Conservation (phyloP, 1,140 invertebrate genomes). For the Leucophenga varia region DNA sequence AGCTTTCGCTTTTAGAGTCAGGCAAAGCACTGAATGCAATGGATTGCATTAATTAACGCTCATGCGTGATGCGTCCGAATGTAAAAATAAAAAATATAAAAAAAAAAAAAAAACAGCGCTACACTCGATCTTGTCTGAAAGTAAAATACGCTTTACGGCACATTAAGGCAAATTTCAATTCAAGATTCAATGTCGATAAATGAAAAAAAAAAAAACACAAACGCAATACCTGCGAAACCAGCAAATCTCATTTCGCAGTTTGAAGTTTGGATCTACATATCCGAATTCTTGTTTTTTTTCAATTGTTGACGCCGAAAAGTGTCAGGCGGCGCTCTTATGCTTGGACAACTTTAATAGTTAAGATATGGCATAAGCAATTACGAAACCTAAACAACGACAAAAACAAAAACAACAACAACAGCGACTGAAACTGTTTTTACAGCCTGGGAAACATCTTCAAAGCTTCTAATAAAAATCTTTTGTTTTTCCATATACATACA, state of each 20-base stretch:
- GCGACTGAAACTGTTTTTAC: background rate
- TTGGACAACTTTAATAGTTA: no score
- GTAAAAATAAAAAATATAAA: no score
- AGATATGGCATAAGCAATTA: no score
- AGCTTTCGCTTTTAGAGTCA: background rate
- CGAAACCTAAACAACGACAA: background rate
- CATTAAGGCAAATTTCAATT: background rate
- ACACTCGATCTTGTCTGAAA: no score
- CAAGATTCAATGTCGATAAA: background rate
- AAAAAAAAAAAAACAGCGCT: no score
- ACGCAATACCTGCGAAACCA: no score
- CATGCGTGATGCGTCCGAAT: no score
- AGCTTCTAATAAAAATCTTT: no score
- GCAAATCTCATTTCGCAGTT: no score
- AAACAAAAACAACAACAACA: slow-evolving; percentile 8
- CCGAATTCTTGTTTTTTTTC: background rate
- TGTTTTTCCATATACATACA: slow-evolving; percentile 9
- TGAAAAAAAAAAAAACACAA: slow-evolving; percentile 5
- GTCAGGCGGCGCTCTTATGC: no score
- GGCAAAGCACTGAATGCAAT: slow-evolving; percentile 3
- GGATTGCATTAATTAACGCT: no score
- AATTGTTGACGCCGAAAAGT: slow-evolving; percentile 4
- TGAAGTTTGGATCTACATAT: no score
- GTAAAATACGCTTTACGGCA: background rate
- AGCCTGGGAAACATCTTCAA: background rate